A percentile compares a stretch with the other conserved stretches of the same genome.
phyloP scores from a whole-genome alignment of 2,888 invertebrate genomes.

The Pachycephus smyrnensis region DNA sequence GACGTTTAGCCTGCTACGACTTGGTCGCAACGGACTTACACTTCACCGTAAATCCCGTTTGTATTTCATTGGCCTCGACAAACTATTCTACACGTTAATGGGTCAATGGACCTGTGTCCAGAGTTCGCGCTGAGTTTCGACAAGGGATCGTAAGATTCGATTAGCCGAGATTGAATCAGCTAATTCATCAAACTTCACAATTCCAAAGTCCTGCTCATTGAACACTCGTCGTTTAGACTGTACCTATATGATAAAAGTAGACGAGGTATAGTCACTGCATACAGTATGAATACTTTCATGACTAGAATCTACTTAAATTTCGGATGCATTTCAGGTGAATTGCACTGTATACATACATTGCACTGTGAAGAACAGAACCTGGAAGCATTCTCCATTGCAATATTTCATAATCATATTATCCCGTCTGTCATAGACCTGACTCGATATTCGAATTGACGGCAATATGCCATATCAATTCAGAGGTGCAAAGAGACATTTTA shows the following conservation, averaged over 20 bases:
- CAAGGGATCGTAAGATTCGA: background rate
- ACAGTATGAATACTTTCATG: background rate
- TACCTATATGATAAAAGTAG: background rate
- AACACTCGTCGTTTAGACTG: background rate
- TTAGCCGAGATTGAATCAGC: background rate
- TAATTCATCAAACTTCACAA: background rate
- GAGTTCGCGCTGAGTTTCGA: background rate
- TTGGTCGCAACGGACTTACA: background rate
- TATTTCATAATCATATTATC: background rate
- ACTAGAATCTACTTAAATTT: background rate
- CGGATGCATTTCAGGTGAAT: background rate
- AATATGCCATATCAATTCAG: too few relatives aligned
- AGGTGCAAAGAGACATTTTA: too few relatives aligned
- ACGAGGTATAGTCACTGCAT: background rate
- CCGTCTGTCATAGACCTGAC: background rate
- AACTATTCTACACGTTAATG: background rate
- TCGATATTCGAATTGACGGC: background rate
- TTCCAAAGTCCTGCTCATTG: background rate
- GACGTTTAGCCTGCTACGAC: background rate
- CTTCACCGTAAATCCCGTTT: background rate
- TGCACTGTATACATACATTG: background rate
- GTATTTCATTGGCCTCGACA: background rate
- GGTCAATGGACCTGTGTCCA: background rate
- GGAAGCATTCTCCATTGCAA: background rate
- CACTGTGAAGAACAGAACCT: background rate